Evolutionary conservation across 2,113 vertebrate species (phyloP).

Genomic region (Mandrillus leucophaeus): DNA sequence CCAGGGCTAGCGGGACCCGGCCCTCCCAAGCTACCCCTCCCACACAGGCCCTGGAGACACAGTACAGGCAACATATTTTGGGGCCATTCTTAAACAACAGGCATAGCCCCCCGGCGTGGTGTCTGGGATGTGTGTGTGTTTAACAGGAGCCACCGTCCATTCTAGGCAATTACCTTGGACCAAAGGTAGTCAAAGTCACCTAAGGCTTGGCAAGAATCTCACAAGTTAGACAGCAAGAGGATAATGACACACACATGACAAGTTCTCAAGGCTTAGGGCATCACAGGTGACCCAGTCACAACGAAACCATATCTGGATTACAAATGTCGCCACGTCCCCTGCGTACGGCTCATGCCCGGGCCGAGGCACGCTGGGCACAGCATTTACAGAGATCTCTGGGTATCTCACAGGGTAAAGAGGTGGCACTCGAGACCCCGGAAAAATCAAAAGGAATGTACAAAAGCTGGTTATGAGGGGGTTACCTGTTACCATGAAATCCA

Average conservation of each 20-base stretch:
- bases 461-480: neutral
- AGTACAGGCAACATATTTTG: fast-evolving
- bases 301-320: neutral
- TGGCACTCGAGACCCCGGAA: neutral
- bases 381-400: neutral
- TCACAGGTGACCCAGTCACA: too few species aligned
- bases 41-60: neutral
- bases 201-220: too few species aligned
- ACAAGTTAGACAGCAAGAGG: fast-evolving
- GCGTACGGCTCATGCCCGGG: neutral
- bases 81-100: neutral
- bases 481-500: neutral
- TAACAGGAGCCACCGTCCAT: fast-evolving
- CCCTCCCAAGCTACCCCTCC: fast-evolving
- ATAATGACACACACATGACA: too few species aligned
- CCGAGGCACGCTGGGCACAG: neutral
- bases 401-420: neutral
- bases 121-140: too few species aligned
- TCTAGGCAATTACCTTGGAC: neutral
- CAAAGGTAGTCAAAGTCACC: neutral
- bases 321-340: neutral
- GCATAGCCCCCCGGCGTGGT: fast-evolving
- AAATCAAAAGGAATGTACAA: neutral
- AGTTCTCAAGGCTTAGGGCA: fast-evolving
- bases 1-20: neutral